A percentile compares a stretch with the other conserved stretches of the same genome.
These are phyloP conservation scores for Microtus oregoni DNA, from an alignment of 2,113 vertebrate species.

Conservation along the genomic window DNA sequence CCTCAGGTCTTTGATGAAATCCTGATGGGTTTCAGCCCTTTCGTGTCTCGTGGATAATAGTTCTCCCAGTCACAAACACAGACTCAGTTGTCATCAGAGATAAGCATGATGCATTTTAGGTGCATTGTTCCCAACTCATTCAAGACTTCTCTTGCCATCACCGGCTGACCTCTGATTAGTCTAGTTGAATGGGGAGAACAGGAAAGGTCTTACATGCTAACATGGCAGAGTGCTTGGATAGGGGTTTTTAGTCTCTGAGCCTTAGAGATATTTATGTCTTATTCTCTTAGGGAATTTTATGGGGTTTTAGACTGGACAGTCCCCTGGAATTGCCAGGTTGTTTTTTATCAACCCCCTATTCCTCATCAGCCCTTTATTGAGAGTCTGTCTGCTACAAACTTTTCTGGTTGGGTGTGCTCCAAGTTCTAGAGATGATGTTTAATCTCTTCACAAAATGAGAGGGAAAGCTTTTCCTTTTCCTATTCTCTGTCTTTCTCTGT, in stretches of 20 bases:
- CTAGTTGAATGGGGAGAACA: not conserved
- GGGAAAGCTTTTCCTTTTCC: not conserved
- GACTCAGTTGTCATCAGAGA: not conserved
- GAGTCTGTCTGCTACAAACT: not conserved
- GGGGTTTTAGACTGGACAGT: not conserved
- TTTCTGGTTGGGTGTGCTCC: not conserved
- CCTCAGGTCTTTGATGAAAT: not conserved
- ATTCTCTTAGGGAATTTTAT: not conserved
- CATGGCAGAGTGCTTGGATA: not conserved
- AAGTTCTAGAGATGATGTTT: not conserved
- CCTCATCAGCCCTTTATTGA: not conserved
- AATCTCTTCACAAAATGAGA: not conserved
- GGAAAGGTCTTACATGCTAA: not conserved
- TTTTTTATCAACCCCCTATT: not conserved
- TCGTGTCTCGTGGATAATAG: not conserved
- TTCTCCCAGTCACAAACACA: not conserved
- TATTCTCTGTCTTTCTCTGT: not conserved
- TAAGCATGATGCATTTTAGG: not conserved
- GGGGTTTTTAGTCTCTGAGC: not conserved
- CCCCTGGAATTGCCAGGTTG: not conserved
- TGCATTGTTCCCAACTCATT: not conserved
- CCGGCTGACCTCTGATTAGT: not conserved
- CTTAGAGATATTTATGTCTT: not conserved
- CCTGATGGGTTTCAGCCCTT: not conserved
- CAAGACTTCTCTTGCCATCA: not conserved